Evolutionary conservation across 2,888 invertebrate species (phyloP).

Genomic region (Ectemnius cavifrons): DNA sequence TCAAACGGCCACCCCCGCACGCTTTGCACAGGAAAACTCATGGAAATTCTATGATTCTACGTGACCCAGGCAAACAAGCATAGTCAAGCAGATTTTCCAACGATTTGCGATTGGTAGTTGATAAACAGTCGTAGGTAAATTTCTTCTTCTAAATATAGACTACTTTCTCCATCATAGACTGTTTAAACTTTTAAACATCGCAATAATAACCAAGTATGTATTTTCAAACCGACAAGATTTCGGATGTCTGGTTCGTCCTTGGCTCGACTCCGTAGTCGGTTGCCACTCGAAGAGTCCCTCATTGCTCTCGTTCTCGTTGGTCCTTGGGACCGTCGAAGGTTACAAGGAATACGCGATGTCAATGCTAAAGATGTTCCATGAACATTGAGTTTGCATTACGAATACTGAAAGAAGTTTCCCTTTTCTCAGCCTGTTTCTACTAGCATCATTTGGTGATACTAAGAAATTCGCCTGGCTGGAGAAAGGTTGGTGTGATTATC

Average conservation of each 20-base stretch:
- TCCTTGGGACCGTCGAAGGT: conserved; percentile 59
- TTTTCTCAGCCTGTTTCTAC: background rate
- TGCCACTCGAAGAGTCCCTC: conserved; percentile 14
- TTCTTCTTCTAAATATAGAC: too few species aligned
- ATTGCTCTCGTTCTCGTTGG: conserved; percentile 11
- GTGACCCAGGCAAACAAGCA: background rate
- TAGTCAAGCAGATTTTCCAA: too few species aligned
- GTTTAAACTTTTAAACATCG: too few species aligned
- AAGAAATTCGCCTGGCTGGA: background rate
- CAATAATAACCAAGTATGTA: conserved; percentile 14
- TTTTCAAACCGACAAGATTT: conserved; percentile 44
- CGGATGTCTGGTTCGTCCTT: conserved; percentile 51
- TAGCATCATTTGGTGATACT: too few species aligned
- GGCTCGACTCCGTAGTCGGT: conserved; percentile 35
- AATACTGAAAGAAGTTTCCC: conserved; percentile 37
- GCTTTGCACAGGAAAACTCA: conserved; percentile 39
- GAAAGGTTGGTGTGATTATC: too few species aligned
- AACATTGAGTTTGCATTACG: conserved; percentile 21
- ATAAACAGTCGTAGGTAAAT: too few species aligned
- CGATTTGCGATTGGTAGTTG: too few species aligned
- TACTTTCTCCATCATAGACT: too few species aligned
- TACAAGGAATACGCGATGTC: conserved; percentile 63
- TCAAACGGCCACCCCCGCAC: conserved; percentile 37
- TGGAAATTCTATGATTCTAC: conserved; percentile 32
- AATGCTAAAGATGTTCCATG: conserved; percentile 55